Base-by-base conservation (phyloP, 2,888 invertebrate species). In the Eledona agricola region DNA sequence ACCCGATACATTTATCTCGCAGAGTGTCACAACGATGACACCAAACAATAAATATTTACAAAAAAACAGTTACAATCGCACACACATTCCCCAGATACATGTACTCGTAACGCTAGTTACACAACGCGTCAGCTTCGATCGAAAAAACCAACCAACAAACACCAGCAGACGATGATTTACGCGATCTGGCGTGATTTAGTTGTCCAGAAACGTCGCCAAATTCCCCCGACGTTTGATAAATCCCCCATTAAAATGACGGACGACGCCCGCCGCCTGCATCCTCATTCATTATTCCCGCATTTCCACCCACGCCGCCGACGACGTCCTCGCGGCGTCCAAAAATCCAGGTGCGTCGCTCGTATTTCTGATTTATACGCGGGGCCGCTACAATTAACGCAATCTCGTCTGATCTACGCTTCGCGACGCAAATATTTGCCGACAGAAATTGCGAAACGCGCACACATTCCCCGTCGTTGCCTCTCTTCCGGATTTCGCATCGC, bases 241-340 rank as follows among this genome's bases (percentile, higher is more conserved):
- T 51, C 26, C 43, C 25, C 43, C 43, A 51, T 51, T 43, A 43
- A 43, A 11, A 51, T 51, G 51, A 51, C 26, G 28, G 28, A 51
- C 22, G 43, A 23, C 32, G 4, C 9, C 16, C 25, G 6, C 26
- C 12, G 6, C 26, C 12, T 26, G 5, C 26, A 7, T 2, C 34
- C 19, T 20, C 19, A 4, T 19, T 16, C 26, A 26, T 15, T 19
- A 42, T 11, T 12, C 12, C 34, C 34, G 7, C 34, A 19, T n/a
- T 16, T 17, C 40, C 40, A 16, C 28, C 29, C 26, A 15, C 16
- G 10, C 12, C 7, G 11, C 7, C 26, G 26, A 10, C 12, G 10
- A 6, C n/a, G n/a, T n/a, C n/a, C n/a, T n/a, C n/a, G n/a, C n/a
- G n/a, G n/a, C n/a, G n/a, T n/a, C 11, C 26, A 5, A 10, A 26